These are phyloP conservation scores for Lottia gigantea DNA, from an alignment of 2,888 invertebrate genomes.

Conservation along the genomic window DNA sequence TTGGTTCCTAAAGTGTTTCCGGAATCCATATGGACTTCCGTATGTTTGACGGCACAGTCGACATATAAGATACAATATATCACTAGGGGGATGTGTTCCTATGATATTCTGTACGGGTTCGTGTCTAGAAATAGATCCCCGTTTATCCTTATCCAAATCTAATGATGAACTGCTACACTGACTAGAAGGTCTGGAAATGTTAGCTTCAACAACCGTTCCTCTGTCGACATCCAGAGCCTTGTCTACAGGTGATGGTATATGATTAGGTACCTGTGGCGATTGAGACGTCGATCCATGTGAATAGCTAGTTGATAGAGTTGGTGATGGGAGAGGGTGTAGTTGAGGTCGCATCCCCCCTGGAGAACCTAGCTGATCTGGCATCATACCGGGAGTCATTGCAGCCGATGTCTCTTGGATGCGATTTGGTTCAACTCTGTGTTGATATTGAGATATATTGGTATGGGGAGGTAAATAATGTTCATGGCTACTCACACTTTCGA, in stretches of 20 bases:
- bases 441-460: conserved; percentile 15
- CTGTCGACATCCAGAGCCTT: neutral
- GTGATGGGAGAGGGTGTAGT: conserved; percentile 30
- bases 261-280: conserved; percentile 4
- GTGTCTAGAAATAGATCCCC: conserved; percentile 52
- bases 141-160: conserved; percentile 28
- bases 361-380: conserved; percentile 13
- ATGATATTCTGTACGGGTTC: conserved; percentile 62
- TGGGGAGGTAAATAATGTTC: conserved; percentile 21
- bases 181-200: conserved; percentile 19
- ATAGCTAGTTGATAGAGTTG: conserved; percentile 25
- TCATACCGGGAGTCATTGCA: conserved; percentile 19
- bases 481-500: neutral
- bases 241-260: conserved; percentile 10
- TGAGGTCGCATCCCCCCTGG: conserved; percentile 26
- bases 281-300: conserved; percentile 5
- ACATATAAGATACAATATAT: conserved; percentile 64
- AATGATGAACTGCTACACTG: conserved; percentile 3
- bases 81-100: conserved; percentile 59
- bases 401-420: conserved; percentile 8
- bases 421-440: conserved; percentile 6
- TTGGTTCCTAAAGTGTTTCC: conserved; percentile 64
- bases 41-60: conserved; percentile 61
- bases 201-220: neutral
- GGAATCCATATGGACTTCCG: conserved; percentile 63